Evolutionary conservation across 2,113 vertebrate genomes (phyloP).

Genomic region (Gambusia affinis): DNA sequence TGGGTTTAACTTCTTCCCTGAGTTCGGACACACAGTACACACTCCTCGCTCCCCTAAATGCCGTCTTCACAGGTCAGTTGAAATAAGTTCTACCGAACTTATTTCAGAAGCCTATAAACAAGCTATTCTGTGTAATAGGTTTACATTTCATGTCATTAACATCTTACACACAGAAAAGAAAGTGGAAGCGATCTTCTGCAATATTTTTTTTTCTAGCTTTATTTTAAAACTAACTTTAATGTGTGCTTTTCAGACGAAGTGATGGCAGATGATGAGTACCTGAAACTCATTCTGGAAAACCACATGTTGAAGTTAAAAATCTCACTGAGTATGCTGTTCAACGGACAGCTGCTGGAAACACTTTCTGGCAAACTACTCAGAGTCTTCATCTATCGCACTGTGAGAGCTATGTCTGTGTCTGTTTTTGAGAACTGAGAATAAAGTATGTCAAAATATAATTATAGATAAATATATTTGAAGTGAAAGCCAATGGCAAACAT

Average conservation of each 20-base stretch:
- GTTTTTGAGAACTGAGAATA: neutral
- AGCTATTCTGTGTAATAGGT: neutral
- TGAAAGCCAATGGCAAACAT: neutral
- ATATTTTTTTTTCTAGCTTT: neutral
- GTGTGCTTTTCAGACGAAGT: slow-evolving; percentile 82
- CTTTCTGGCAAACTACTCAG: slow-evolving; percentile 88
- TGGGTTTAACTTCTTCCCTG: slow-evolving; percentile 85
- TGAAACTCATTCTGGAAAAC: slow-evolving; percentile 89
- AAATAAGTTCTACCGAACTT: neutral
- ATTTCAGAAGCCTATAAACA: neutral
- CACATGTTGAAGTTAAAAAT: slow-evolving; percentile 94
- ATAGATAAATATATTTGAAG: neutral
- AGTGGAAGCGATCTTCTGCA: neutral
- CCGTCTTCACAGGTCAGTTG: slow-evolving; percentile 88
- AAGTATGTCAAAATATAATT: neutral
- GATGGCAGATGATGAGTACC: slow-evolving; percentile 82
- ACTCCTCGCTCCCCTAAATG: slow-evolving; percentile 87
- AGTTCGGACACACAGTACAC: slow-evolving; percentile 88
- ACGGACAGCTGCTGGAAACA: slow-evolving; percentile 91
- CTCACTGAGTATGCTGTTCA: slow-evolving; percentile 91
- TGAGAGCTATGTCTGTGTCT: slow-evolving; percentile 76
- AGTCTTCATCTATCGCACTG: slow-evolving; percentile 96
- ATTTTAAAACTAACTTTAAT: neutral
- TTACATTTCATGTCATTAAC: neutral
- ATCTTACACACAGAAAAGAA: no score